Evolutionary conservation across 2,797 vertebrate species (phyloP).

Genomic region (Anguilla marmorata): DNA sequence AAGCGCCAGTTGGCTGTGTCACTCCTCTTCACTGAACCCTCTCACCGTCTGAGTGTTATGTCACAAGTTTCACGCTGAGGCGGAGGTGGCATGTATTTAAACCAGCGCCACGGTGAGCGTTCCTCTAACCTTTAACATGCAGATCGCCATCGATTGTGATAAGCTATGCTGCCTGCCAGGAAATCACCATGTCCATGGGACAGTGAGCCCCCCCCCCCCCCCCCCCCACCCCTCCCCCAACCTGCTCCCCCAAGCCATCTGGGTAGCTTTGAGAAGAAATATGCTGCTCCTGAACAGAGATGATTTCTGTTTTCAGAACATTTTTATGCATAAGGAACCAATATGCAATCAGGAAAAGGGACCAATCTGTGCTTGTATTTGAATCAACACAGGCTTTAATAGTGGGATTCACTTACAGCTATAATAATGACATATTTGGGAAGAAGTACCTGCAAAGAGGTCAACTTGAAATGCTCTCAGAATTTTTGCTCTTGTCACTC

Average conservation of each 20-base stretch:
- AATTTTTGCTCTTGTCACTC: not conserved
- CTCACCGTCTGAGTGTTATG: not conserved
- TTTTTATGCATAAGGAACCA: not conserved
- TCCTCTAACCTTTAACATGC: not conserved
- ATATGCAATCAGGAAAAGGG: not conserved
- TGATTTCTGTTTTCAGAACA: not conserved
- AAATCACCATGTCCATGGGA: not conserved
- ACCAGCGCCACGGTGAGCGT: not conserved
- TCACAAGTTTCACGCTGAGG: not conserved
- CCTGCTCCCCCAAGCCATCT: not conserved
- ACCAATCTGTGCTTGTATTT: not conserved
- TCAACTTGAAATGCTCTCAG: not conserved
- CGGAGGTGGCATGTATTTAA: not conserved
- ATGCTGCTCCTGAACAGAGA: not conserved
- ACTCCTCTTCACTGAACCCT: not conserved
- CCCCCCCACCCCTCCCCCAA: not conserved
- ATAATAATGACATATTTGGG: not conserved
- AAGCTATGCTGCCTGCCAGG: not conserved
- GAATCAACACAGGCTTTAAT: not conserved
- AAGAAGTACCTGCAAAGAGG: not conserved
- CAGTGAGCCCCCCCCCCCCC: not conserved
- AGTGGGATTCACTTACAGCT: not conserved
- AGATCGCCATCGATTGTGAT: not conserved
- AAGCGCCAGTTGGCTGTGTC: not conserved
- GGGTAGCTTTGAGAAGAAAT: not conserved